Conservation (phyloP, 2,113 vertebrate species). For the Brachypodius melanocephalos region DNA sequence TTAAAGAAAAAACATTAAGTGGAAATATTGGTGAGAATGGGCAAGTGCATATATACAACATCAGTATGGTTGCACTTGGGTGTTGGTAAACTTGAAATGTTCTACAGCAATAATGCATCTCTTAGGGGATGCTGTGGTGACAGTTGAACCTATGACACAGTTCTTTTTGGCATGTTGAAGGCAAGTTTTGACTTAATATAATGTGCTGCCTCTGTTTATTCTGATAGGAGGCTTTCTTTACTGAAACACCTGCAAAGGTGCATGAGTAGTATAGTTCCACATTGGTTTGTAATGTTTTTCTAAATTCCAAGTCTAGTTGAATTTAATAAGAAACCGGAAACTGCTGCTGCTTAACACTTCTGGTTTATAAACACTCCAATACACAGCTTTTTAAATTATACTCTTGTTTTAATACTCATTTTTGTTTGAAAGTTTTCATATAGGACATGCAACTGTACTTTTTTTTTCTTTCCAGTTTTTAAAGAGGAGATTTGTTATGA, state of each 20-base stretch:
- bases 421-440: not conserved
- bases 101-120: slow-evolving; percentile 76
- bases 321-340: not conserved
- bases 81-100: slow-evolving; percentile 67
- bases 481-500: not conserved
- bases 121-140: slow-evolving; percentile 63
- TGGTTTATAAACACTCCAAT: slow-evolving; percentile 65
- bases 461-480: not conserved
- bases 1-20: slow-evolving; percentile 29
- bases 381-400: slow-evolving; percentile 22
- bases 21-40: slow-evolving; percentile 68
- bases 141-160: slow-evolving; percentile 21
- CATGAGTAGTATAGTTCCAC: not conserved
- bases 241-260: slow-evolving; percentile 64
- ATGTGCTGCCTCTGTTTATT: slow-evolving; percentile 67
- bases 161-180: slow-evolving; percentile 61
- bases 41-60: slow-evolving; percentile 72
- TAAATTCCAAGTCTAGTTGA: slow-evolving; percentile 1
- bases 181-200: slow-evolving; percentile 63
- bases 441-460: not conserved
- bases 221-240: slow-evolving; percentile 63
- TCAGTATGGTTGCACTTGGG: slow-evolving; percentile 68
- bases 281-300: slow-evolving; percentile 1
- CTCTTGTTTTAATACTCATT: slow-evolving; percentile 11
- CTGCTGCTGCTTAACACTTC: slow-evolving; percentile 53